Evolutionary conservation across 2,888 invertebrate genomes (phyloP).

Genomic region (Drosophila percnosoma): DNA sequence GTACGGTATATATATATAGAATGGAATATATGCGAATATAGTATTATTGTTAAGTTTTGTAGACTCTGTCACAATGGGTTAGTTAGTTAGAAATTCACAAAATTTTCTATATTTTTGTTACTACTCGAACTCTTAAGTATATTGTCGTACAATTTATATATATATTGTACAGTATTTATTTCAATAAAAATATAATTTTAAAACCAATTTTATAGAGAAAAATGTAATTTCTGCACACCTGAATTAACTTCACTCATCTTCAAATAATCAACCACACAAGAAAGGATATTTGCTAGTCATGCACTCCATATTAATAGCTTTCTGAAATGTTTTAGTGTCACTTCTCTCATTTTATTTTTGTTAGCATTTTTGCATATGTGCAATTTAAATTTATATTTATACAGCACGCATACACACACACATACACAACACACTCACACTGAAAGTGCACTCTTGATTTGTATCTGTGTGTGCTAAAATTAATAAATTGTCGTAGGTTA

Average conservation of each 20-base stretch:
- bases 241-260: not conserved
- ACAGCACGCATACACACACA: conserved; percentile 6
- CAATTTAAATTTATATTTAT: conserved; percentile 53
- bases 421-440: not conserved
- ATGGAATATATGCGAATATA: conserved; percentile 14
- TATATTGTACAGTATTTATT: not conserved
- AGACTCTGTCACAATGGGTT: not conserved
- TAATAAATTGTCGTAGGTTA: conserved; percentile 80
- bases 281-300: conserved; percentile 4
- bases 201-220: not conserved
- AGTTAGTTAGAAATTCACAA: not conserved
- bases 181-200: not conserved
- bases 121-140: not conserved
- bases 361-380: conserved; percentile 48
- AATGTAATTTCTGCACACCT: not conserved
- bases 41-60: conserved; percentile 48
- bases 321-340: conserved; percentile 31
- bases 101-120: not conserved
- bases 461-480: conserved; percentile 42
- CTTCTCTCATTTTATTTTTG: conserved; percentile 5
- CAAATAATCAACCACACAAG: not conserved
- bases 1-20: conserved; percentile 6
- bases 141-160: too few relatives aligned
- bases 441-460: conserved; percentile 7
- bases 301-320: not conserved